These are phyloP conservation scores for Kryptolebias marmoratus DNA, from an alignment of 2,113 vertebrate genomes.

Conservation along the genomic window DNA sequence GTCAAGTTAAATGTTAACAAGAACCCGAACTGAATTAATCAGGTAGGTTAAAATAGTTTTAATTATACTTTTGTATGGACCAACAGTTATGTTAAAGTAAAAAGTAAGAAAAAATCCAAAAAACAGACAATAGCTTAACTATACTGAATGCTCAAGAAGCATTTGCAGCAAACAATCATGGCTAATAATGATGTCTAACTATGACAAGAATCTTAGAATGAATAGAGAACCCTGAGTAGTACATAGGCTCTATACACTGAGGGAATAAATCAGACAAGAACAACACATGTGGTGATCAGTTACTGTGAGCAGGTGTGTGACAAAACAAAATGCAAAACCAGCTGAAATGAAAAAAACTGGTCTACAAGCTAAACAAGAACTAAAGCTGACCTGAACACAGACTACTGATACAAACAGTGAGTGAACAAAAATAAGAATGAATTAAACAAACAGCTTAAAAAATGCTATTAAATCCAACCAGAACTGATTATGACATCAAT, in stretches of 20 bases:
- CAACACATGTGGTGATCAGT: not conserved
- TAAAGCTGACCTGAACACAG: no score
- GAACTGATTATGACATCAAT: no score
- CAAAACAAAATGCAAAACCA: not conserved
- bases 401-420: no score
- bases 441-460: no score
- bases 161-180: not conserved
- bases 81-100: not conserved
- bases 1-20: no score
- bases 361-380: not conserved
- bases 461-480: no score
- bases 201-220: not conserved
- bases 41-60: no score
- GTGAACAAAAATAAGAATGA: no score
- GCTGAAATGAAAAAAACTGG: not conserved
- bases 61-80: no score
- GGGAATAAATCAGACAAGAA: not conserved
- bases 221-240: not conserved
- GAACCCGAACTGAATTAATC: no score
- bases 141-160: not conserved
- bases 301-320: not conserved
- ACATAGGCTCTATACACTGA: not conserved
- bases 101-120: not conserved
- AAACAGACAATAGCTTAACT: not conserved
- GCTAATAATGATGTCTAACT: not conserved